Conservation (phyloP, 2,888 invertebrate species). For the Labia minor region DNA sequence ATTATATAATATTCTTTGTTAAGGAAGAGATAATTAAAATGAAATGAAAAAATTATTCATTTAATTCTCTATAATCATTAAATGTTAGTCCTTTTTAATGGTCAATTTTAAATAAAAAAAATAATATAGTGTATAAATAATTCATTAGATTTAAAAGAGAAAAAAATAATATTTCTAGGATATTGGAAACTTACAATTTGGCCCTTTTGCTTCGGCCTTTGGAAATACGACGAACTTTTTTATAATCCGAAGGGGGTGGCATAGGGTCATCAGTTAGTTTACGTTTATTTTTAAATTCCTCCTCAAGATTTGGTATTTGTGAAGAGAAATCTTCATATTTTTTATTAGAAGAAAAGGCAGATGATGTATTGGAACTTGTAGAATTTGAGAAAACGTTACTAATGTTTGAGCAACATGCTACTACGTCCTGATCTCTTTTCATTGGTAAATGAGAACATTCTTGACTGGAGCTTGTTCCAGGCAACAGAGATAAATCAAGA, state of each 20-base stretch:
- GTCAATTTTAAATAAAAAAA: no score
- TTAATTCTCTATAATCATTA: no score
- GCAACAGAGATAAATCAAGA: background rate
- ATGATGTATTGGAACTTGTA: background rate
- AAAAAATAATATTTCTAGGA: background rate
- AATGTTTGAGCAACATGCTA: background rate
- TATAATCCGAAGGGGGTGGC: constrained; percentile 7
- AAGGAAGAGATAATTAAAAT: background rate
- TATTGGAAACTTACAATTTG: background rate
- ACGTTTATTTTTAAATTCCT: background rate
- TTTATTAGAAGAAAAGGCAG: background rate
- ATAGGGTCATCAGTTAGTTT: background rate
- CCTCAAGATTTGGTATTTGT: no score
- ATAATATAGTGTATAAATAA: no score
- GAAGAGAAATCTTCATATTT: no score
- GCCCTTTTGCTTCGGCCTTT: constrained; percentile 9
- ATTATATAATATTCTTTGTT: background rate
- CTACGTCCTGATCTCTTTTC: background rate
- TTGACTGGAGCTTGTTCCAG: background rate
- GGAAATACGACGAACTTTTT: constrained; percentile 14
- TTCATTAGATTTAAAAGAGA: no score
- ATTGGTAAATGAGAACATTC: background rate
- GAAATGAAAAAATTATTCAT: background rate
- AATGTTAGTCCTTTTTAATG: no score
- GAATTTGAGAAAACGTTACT: no score